Evolutionary conservation across 2,888 invertebrate species (phyloP).

Genomic region (Aspidiotus destructor): DNA sequence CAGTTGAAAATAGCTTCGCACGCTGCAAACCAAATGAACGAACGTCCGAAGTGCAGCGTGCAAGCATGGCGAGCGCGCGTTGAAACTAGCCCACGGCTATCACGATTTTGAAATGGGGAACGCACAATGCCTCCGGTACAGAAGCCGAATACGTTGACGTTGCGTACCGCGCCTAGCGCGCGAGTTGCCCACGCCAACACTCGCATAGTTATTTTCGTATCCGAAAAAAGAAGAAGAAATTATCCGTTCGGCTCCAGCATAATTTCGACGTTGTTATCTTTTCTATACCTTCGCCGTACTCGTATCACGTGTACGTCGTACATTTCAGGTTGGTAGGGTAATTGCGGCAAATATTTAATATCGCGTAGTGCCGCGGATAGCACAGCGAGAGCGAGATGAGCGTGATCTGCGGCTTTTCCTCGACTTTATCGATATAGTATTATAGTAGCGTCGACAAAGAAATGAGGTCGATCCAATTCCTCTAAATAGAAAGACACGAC

Average conservation of each 20-base stretch:
- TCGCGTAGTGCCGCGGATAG: too few relatives aligned
- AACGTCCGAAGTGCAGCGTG: constrained; percentile 16
- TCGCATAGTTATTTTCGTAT: constrained; percentile 2
- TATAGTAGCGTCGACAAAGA: neutral
- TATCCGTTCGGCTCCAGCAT: neutral
- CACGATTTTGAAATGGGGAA: constrained; percentile 29
- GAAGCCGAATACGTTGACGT: constrained; percentile 19
- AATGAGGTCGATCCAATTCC: neutral
- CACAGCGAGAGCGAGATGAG: too few relatives aligned
- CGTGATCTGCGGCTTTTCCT: too few relatives aligned
- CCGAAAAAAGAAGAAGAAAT: neutral
- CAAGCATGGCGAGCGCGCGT: constrained; percentile 19
- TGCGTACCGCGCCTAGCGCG: constrained; percentile 7
- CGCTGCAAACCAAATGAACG: constrained; percentile 6
- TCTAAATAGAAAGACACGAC: neutral
- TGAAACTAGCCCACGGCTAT: constrained; percentile 15
- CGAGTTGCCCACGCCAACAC: constrained; percentile 1
- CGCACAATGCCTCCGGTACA: constrained; percentile 28
- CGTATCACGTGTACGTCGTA: too few relatives aligned
- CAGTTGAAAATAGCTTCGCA: neutral
- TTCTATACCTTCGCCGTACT: too few relatives aligned
- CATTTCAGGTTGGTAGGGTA: too few relatives aligned
- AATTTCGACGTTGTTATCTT: too few relatives aligned
- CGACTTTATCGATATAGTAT: too few relatives aligned
- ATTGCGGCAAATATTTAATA: too few relatives aligned